Conservation (phyloP, 2,797 vertebrate genomes). For the Avahi laniger region DNA sequence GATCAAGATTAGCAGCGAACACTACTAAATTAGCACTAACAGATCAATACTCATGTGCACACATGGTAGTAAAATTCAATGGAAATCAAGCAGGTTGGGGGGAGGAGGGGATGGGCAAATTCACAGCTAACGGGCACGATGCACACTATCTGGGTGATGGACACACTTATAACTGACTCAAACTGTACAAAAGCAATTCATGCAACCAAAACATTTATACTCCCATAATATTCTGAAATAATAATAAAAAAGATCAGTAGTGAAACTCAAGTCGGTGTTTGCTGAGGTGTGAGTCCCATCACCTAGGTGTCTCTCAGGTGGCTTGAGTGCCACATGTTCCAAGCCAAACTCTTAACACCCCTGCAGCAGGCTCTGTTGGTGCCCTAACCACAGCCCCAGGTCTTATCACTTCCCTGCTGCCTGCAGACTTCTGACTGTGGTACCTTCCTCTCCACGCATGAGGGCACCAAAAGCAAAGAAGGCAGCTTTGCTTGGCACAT, state of each 20-base stretch:
- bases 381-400: accelerated
- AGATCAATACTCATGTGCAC: too few species aligned
- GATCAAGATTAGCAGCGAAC: neutral
- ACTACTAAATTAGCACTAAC: too few species aligned
- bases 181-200: too few species aligned
- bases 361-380: neutral
- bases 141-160: too few species aligned
- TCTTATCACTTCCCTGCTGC: neutral
- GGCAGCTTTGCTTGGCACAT: too few species aligned
- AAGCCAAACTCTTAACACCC: accelerated
- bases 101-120: too few species aligned
- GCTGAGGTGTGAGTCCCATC: neutral
- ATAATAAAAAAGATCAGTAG: neutral
- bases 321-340: neutral
- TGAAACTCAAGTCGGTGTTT: neutral
- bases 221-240: too few species aligned
- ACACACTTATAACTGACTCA: too few species aligned
- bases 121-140: too few species aligned
- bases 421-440: neutral
- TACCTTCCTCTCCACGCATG: neutral
- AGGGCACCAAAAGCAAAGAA: neutral
- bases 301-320: neutral
- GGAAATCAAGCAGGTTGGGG: too few species aligned
- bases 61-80: too few species aligned
- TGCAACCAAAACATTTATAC: too few species aligned